Evolutionary conservation across 2,888 invertebrate species (phyloP).

Genomic region (Platycheirus rosarum): DNA sequence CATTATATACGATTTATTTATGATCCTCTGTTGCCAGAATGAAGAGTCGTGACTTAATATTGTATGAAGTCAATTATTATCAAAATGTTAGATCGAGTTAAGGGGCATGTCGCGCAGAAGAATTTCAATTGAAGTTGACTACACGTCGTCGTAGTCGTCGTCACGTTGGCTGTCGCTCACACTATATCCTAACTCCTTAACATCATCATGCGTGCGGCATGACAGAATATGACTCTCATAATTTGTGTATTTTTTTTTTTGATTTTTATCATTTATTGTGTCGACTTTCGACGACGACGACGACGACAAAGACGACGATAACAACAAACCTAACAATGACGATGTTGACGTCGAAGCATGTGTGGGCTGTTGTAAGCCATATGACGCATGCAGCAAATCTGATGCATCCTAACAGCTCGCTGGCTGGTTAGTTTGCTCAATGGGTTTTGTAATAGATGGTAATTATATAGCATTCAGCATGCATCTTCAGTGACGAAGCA

Average conservation of each 20-base stretch:
- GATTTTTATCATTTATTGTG: slow-evolving; percentile 48
- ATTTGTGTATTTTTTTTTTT: slow-evolving; percentile 50
- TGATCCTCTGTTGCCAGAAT: slow-evolving; percentile 17
- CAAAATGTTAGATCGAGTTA: slow-evolving; percentile 55
- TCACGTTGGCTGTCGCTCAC: slow-evolving; percentile 33
- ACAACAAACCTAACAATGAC: slow-evolving; percentile 1
- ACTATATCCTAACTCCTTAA: neutral
- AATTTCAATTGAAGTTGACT: slow-evolving; percentile 31
- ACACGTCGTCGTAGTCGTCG: slow-evolving; percentile 4
- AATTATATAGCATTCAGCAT: slow-evolving; percentile 64
- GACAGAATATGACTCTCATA: slow-evolving; percentile 55
- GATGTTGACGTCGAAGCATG: slow-evolving; percentile 22
- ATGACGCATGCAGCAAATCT: slow-evolving; percentile 56
- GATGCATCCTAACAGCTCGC: slow-evolving; percentile 47
- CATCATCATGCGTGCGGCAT: slow-evolving; percentile 46
- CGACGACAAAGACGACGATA: slow-evolving; percentile 4
- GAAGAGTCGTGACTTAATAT: slow-evolving; percentile 62
- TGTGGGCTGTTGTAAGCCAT: slow-evolving; percentile 57
- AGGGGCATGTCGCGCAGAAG: slow-evolving; percentile 27
- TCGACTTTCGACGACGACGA: slow-evolving; percentile 28
- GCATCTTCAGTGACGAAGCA: slow-evolving; percentile 52
- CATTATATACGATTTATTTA: slow-evolving; percentile 12
- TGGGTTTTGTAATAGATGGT: slow-evolving; percentile 68
- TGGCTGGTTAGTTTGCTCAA: slow-evolving; percentile 45
- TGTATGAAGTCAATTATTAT: slow-evolving; percentile 49